These are phyloP conservation scores for Meloidogyne exigua DNA, from an alignment of 1,140 invertebrate species.

Conservation along the genomic window DNA sequence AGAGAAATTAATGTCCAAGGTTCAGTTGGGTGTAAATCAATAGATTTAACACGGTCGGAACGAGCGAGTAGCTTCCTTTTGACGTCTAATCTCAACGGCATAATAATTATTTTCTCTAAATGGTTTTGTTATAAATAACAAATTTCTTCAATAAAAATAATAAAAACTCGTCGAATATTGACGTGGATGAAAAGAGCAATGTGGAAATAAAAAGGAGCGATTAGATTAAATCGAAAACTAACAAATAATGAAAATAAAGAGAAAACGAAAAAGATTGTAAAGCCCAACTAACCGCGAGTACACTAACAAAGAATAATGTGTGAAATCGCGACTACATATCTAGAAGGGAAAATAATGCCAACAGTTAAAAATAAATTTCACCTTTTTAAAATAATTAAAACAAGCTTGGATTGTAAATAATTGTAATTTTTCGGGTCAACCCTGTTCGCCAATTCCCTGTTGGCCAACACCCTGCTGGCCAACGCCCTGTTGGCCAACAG, in stretches of 20 bases:
- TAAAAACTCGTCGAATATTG: not conserved
- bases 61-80: constrained; percentile 93
- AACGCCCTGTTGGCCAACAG: too few relatives aligned
- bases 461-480: too few relatives aligned
- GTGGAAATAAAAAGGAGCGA: not conserved
- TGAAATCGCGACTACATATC: too few relatives aligned
- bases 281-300: too few relatives aligned
- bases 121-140: not conserved
- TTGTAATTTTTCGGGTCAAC: too few relatives aligned
- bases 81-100: constrained; percentile 85
- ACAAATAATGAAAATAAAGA: not conserved
- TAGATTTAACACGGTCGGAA: constrained; percentile 94
- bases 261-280: too few relatives aligned
- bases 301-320: too few relatives aligned
- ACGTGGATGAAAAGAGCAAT: constrained; percentile 2
- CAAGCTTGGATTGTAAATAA: too few relatives aligned
- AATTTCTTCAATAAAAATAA: not conserved
- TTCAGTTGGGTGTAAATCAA: constrained; percentile 93
- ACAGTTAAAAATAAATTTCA: too few relatives aligned
- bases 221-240: not conserved
- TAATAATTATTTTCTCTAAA: constrained; percentile 1
- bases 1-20: constrained; percentile 96
- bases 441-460: too few relatives aligned
- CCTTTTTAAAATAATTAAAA: too few relatives aligned
- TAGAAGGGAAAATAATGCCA: too few relatives aligned